These are phyloP conservation scores for Andrena bicolor DNA, from an alignment of 2,888 invertebrate species.

Conservation along the genomic window DNA sequence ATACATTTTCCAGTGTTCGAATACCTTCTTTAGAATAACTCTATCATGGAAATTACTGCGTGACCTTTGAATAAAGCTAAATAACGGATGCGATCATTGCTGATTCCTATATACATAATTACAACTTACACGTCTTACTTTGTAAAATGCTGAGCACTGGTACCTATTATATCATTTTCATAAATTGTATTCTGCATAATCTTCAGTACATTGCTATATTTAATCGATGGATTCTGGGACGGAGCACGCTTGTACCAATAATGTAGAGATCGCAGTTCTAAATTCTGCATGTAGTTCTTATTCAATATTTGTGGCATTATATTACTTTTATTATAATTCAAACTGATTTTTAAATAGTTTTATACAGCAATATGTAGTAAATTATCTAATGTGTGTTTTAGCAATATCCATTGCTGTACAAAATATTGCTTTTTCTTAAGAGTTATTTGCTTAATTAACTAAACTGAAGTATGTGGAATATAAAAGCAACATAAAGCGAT, in stretches of 20 bases:
- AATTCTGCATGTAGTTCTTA: slow-evolving; percentile 36
- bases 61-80: slow-evolving; percentile 1
- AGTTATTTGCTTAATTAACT: background rate
- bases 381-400: background rate
- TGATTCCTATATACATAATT: background rate
- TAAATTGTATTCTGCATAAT: slow-evolving; percentile 31
- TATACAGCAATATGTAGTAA: background rate
- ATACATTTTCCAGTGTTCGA: slow-evolving; percentile 68
- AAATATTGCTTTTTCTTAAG: background rate
- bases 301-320: slow-evolving; percentile 14
- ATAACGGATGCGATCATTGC: background rate
- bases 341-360: slow-evolving; percentile 39
- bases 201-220: slow-evolving; percentile 30
- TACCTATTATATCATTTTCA: slow-evolving; percentile 17
- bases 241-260: slow-evolving; percentile 51
- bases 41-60: slow-evolving; percentile 16
- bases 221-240: slow-evolving; percentile 18
- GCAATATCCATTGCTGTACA: background rate
- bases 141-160: background rate
- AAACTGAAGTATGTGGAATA: slow-evolving; percentile 39
- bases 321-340: slow-evolving; percentile 19
- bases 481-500: slow-evolving; percentile 1
- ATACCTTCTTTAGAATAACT: slow-evolving; percentile 26
- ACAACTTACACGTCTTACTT: slow-evolving; percentile 38
- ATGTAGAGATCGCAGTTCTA: slow-evolving; percentile 46